phyloP scores from a whole-genome alignment of 2,113 vertebrate genomes.

The Elachura formosa region DNA sequence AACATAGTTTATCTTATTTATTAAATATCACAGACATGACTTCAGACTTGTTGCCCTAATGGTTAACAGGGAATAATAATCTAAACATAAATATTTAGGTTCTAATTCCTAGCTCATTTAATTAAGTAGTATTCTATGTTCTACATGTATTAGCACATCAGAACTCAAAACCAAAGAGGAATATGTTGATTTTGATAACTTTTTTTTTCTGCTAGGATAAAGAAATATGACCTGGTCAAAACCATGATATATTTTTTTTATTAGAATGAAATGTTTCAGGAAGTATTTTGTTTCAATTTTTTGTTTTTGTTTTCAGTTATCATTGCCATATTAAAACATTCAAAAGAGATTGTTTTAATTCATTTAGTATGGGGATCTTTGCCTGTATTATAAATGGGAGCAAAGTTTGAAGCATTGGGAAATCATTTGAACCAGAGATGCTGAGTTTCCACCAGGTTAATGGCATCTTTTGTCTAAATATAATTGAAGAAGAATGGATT shows the following conservation, averaged over 20 bases:
- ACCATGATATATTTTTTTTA: neutral
- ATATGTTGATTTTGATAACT: neutral
- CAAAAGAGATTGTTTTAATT: neutral
- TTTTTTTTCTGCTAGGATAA: neutral
- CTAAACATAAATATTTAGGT: neutral
- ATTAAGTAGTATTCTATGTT: neutral
- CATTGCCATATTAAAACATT: neutral
- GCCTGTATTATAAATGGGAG: neutral
- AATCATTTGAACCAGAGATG: neutral
- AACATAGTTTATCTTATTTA: neutral
- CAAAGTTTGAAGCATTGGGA: neutral
- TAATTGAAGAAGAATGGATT: neutral
- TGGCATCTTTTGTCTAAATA: neutral
- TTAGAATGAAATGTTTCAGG: neutral
- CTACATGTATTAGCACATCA: neutral
- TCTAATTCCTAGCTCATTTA: neutral
- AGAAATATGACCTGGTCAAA: neutral
- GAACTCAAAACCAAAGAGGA: neutral
- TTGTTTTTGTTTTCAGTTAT: neutral
- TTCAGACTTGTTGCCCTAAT: neutral
- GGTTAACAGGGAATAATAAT: neutral
- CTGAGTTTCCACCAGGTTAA: neutral
- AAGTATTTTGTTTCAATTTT: neutral
- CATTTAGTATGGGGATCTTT: neutral
- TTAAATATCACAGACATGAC: neutral